Conservation (phyloP, 2,888 invertebrate genomes). For the Sinopyrophorus schimmeli region DNA sequence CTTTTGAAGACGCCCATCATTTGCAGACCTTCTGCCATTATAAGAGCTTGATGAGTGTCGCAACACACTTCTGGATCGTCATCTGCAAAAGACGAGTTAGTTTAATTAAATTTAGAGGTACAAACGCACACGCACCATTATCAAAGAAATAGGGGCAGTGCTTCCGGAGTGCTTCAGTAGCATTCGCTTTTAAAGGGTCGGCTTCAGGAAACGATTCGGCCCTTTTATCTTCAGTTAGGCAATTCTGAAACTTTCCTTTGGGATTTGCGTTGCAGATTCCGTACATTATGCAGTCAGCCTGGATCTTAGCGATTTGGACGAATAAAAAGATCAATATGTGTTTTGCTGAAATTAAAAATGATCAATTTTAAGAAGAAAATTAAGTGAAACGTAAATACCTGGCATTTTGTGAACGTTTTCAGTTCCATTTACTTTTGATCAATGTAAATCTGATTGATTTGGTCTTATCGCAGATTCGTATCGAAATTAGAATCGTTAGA, state of each 20-base stretch:
- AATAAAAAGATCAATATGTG: too few species aligned
- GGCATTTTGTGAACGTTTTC: too few species aligned
- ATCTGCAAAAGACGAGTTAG: too few species aligned
- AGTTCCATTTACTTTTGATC: too few species aligned
- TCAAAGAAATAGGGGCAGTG: constrained; percentile 66
- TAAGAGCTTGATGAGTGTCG: constrained; percentile 57
- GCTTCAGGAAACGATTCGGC: constrained; percentile 48
- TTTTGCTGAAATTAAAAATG: too few species aligned
- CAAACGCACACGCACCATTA: constrained; percentile 35
- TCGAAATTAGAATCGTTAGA: too few species aligned
- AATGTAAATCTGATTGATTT: too few species aligned
- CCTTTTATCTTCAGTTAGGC: constrained; percentile 50
- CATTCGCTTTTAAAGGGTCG: constrained; percentile 38
- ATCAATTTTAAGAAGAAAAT: neutral
- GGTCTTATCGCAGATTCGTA: too few species aligned
- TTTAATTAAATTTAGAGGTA: too few species aligned
- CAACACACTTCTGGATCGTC: constrained; percentile 64
- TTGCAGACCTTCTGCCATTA: constrained; percentile 60
- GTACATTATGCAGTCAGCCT: constrained; percentile 63
- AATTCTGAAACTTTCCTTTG: constrained; percentile 49
- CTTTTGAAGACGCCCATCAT: constrained; percentile 72
- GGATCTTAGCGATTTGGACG: too few species aligned
- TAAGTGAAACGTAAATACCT: too few species aligned
- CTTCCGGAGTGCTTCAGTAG: constrained; percentile 55
- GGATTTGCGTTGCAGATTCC: constrained; percentile 56